Percentiles rank a stretch among this genome's conserved stretches.
Conservation (phyloP, 2,113 vertebrate species). For the Phrynosoma blainvillii region DNA sequence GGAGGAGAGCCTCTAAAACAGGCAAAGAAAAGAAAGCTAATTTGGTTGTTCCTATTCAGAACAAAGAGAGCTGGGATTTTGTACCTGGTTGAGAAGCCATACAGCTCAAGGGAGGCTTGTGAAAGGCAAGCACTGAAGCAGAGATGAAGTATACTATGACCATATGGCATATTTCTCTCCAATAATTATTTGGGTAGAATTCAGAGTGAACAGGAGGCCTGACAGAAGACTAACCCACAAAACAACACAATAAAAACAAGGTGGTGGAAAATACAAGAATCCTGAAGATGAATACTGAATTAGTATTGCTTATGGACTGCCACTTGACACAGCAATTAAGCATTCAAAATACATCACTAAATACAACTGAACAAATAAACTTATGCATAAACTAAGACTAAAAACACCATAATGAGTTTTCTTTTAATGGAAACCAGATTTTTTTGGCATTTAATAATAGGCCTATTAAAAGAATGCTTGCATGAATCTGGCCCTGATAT, state of each 20-base stretch:
- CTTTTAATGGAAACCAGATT: background rate
- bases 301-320: conserved; percentile 37
- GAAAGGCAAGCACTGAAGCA: background rate
- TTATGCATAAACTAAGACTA: background rate
- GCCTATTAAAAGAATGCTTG: background rate
- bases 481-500: background rate
- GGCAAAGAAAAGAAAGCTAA: background rate
- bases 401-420: background rate
- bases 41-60: background rate
- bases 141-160: background rate
- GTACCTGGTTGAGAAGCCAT: background rate
- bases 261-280: conserved; percentile 52
- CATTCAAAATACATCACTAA: background rate
- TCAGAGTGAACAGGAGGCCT: conserved; percentile 7
- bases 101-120: rapidly evolving
- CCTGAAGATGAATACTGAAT: conserved; percentile 57
- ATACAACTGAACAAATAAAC: background rate
- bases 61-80: background rate
- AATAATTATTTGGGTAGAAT: conserved; percentile 39
- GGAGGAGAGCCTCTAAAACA: rapidly evolving
- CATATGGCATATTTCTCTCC: background rate
- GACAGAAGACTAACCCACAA: conserved; percentile 14
- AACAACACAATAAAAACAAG: conserved; percentile 41
- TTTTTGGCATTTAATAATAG: background rate
- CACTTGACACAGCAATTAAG: background rate